phyloP scores from a whole-genome alignment of 2,113 vertebrate genomes.

The Dascyllus trimaculatus region DNA sequence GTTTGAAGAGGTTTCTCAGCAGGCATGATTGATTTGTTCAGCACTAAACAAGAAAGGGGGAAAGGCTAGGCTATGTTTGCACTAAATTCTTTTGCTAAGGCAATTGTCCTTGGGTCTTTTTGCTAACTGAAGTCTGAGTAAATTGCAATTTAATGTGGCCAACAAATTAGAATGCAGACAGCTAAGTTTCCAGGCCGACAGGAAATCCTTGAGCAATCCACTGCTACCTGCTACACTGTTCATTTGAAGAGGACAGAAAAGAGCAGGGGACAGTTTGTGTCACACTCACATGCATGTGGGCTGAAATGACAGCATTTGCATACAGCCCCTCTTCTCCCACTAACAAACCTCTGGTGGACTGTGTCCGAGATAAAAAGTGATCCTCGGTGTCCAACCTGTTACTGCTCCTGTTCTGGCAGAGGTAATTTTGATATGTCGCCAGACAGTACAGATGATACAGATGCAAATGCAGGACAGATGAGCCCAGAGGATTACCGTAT shows the following conservation, averaged over 20 bases:
- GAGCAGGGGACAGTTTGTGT: constrained; percentile 63
- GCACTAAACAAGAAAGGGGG: constrained; percentile 54
- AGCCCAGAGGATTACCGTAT: constrained; percentile 28
- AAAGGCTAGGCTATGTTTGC: constrained; percentile 61
- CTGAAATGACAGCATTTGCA: constrained; percentile 77
- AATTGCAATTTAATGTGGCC: constrained; percentile 76
- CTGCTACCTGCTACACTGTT: constrained; percentile 66
- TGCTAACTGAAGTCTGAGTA: constrained; percentile 69
- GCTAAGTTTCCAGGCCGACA: constrained; percentile 65
- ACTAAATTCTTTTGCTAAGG: constrained; percentile 64
- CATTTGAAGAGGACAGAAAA: constrained; percentile 66
- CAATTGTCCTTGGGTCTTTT: constrained; percentile 76
- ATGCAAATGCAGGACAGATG: constrained; percentile 62
- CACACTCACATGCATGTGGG: constrained; percentile 32
- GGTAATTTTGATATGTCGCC: constrained; percentile 52
- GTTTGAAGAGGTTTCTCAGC: constrained; percentile 59
- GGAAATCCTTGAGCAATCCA: constrained; percentile 68
- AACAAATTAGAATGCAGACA: constrained; percentile 77
- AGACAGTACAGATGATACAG: constrained; percentile 50
- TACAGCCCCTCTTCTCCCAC: constrained; percentile 53
- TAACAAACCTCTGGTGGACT: constrained; percentile 79
- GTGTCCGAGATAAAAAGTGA: constrained; percentile 44
- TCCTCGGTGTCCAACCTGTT: constrained; percentile 56
- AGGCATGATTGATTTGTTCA: constrained; percentile 70
- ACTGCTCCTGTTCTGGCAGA: constrained; percentile 55